Evolutionary conservation across 92 coral and sea anemone species (phyloP).

Genomic region (Zoanthus sansibaricus): DNA sequence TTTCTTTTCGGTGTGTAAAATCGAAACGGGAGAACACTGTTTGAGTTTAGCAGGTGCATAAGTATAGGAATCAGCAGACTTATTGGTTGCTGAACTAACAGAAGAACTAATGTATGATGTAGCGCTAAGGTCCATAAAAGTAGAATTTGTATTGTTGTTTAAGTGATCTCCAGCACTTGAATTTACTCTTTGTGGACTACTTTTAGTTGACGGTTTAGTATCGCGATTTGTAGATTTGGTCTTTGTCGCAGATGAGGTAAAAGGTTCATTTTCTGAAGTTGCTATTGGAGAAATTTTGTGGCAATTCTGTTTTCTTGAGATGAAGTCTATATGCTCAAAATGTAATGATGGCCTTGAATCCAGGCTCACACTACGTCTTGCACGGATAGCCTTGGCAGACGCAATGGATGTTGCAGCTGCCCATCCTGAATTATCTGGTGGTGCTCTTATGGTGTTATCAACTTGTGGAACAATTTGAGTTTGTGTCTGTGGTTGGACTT

Average conservation of each 20-base stretch:
- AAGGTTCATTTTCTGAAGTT: neutral
- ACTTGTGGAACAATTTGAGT: slow-evolving; percentile 10
- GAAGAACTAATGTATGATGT: slow-evolving; percentile 49
- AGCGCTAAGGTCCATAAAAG: slow-evolving; percentile 54
- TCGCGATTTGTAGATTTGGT: neutral
- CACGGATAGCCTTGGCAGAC: slow-evolving; percentile 38
- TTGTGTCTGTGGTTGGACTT: slow-evolving; percentile 37
- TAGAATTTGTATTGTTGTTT: slow-evolving; percentile 3
- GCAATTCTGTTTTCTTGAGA: neutral
- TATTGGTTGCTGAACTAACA: neutral
- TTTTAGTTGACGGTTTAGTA: neutral
- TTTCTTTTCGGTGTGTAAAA: neutral
- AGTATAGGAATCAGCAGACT: neutral
- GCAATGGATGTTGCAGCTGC: slow-evolving; percentile 36
- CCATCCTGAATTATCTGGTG: neutral
- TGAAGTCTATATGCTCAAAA: neutral
- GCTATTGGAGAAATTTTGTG: neutral
- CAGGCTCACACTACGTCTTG: slow-evolving; percentile 79
- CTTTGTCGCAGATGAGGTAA: neutral
- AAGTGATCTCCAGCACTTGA: neutral
- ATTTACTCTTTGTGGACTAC: neutral
- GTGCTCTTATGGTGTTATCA: slow-evolving; percentile 10
- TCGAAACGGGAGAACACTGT: neutral
- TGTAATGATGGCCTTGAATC: slow-evolving; percentile 67
- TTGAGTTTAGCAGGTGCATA: neutral